Conservation (phyloP, 2,113 vertebrate species). For the Taurulus bubalis region DNA sequence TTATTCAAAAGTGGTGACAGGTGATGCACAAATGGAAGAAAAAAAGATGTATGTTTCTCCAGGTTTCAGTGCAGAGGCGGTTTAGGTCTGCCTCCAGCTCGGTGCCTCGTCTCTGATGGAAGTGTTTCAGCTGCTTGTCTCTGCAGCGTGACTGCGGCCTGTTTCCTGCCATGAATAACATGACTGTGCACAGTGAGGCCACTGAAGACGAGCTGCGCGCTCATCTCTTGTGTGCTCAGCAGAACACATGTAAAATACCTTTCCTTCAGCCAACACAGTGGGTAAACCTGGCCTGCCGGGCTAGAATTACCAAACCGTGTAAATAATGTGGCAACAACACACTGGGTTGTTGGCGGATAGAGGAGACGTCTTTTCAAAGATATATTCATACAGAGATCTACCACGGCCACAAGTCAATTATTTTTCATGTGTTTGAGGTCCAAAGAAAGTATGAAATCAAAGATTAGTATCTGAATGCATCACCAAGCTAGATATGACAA, state of each 20-base stretch:
- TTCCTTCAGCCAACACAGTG: constrained; percentile 11
- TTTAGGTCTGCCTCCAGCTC: background rate
- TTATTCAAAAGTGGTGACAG: background rate
- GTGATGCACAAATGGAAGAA: too few relatives aligned
- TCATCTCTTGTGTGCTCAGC: constrained; percentile 21
- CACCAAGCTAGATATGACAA: background rate
- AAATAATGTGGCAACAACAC: background rate
- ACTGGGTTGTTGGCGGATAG: background rate
- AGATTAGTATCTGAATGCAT: background rate
- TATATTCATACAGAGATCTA: background rate
- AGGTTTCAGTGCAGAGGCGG: background rate
- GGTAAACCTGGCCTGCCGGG: constrained; percentile 9
- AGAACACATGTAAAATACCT: constrained; percentile 47
- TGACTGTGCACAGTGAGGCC: background rate
- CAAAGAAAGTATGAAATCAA: background rate
- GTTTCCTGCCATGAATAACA: background rate
- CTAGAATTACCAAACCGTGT: background rate
- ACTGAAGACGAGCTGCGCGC: background rate
- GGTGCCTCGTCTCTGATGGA: background rate
- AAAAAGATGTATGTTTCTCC: background rate
- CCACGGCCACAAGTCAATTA: background rate
- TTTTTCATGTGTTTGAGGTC: constrained; percentile 36
- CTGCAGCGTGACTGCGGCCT: background rate
- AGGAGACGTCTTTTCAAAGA: background rate
- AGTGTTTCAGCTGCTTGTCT: background rate